phyloP scores from a whole-genome alignment of 2,113 vertebrate genomes.

The Protobothrops flavoviridis region DNA sequence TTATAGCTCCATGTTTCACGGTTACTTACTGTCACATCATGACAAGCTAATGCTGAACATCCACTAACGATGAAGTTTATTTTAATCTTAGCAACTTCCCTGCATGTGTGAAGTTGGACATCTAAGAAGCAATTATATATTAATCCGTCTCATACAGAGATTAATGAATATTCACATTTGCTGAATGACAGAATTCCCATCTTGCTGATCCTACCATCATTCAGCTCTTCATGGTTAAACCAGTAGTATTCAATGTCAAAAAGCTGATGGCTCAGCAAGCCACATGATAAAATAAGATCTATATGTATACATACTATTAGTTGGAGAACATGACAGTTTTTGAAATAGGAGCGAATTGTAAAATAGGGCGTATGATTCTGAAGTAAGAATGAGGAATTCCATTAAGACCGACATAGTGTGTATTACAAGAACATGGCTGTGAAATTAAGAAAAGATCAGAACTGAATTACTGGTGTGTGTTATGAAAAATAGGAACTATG shows the following conservation, averaged over 20 bases:
- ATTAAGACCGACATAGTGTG: neutral
- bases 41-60: neutral
- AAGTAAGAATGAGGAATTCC: constrained; percentile 2
- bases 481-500: neutral
- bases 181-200: constrained; percentile 5
- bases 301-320: constrained; percentile 19
- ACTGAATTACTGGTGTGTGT: neutral
- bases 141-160: neutral
- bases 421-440: neutral
- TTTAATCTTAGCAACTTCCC: constrained; percentile 10
- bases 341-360: constrained; percentile 17
- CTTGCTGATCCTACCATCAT: constrained; percentile 20
- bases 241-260: constrained; percentile 10
- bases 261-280: constrained; percentile 28
- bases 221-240: constrained; percentile 8
- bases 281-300: constrained; percentile 19
- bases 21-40: neutral
- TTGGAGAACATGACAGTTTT: constrained; percentile 6
- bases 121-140: constrained; percentile 13
- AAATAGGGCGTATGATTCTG: constrained; percentile 7
- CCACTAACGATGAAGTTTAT: constrained; percentile 21
- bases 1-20: constrained; percentile 1
- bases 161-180: constrained; percentile 8
- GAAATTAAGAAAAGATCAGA: neutral
- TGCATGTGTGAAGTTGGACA: neutral